Evolutionary conservation across 1,140 invertebrate species (phyloP).

Genomic region (Galleria mellonella): DNA sequence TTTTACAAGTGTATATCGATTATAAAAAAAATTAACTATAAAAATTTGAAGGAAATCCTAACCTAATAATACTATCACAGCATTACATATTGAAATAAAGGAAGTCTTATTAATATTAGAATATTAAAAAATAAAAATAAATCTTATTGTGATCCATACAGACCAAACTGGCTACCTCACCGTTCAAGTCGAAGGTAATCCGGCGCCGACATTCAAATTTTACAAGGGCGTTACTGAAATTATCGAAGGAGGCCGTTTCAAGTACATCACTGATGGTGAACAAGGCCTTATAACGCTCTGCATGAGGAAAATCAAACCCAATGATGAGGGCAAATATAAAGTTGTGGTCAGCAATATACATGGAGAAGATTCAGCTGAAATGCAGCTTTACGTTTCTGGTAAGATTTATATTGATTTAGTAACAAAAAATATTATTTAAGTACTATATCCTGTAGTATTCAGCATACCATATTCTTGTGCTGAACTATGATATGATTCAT

Average conservation of each 20-base stretch:
- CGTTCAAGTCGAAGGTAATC: slow-evolving; percentile 92
- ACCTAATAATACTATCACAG: too few species aligned
- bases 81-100: too few species aligned
- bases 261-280: slow-evolving; percentile 92
- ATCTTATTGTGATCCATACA: too few species aligned
- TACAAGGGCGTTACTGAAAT: slow-evolving; percentile 95
- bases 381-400: slow-evolving; percentile 97
- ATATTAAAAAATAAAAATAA: too few species aligned
- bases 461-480: too few species aligned
- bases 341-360: slow-evolving; percentile 94
- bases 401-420: slow-evolving; percentile 33
- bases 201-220: slow-evolving; percentile 95
- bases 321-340: slow-evolving; percentile 98
- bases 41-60: too few species aligned
- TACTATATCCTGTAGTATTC: too few species aligned
- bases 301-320: slow-evolving; percentile 96
- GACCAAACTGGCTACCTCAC: slow-evolving; percentile 93
- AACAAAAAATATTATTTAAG: too few species aligned
- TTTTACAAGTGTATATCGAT: too few species aligned
- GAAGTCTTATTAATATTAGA: too few species aligned
- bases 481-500: too few species aligned
- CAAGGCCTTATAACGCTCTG: slow-evolving; percentile 93
- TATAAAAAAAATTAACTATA: too few species aligned
- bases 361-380: slow-evolving; percentile 95
- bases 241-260: slow-evolving; percentile 93